A percentile compares a stretch with the other conserved stretches of the same genome.
Conservation (phyloP, 2,797 vertebrate genomes). For the Rhinatrema bivittatum region DNA sequence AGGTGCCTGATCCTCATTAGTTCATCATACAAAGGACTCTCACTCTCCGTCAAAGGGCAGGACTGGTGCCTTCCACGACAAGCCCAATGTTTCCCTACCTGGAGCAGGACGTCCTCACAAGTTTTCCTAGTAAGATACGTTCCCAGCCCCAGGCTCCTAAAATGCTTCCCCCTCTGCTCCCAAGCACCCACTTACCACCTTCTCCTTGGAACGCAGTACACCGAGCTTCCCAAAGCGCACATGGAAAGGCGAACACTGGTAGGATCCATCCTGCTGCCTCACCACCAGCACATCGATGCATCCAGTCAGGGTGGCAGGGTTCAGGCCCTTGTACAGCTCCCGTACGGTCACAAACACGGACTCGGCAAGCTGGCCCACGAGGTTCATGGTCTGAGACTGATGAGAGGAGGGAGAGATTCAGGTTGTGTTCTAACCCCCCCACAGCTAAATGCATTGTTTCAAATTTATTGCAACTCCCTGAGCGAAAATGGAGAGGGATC, state of each 20-base stretch:
- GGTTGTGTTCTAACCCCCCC: neutral
- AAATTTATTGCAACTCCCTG: neutral
- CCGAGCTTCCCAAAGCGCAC: constrained; percentile 93
- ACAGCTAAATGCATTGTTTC: neutral
- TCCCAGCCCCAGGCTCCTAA: neutral
- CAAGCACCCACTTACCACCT: constrained; percentile 70
- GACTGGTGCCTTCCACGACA: too few species aligned
- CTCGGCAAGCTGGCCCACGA: constrained; percentile 86
- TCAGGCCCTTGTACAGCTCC: constrained; percentile 84
- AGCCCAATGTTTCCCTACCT: rapidly evolving
- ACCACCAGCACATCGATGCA: constrained; percentile 90
- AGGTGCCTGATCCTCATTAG: too few species aligned
- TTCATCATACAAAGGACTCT: too few species aligned
- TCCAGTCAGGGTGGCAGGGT: constrained; percentile 83
- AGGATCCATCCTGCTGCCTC: constrained; percentile 77
- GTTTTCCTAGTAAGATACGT: neutral
- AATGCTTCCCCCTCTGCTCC: neutral
- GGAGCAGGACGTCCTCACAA: neutral
- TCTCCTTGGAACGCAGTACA: constrained; percentile 85
- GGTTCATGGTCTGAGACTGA: constrained; percentile 84
- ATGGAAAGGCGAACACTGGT: constrained; percentile 88
- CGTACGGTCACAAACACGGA: constrained; percentile 81
- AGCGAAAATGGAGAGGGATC: neutral
- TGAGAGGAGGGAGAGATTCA: neutral
- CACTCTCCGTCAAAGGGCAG: too few species aligned